Base-by-base conservation (phyloP, 2,113 vertebrate species). In the Sylvilagus bachmani region DNA sequence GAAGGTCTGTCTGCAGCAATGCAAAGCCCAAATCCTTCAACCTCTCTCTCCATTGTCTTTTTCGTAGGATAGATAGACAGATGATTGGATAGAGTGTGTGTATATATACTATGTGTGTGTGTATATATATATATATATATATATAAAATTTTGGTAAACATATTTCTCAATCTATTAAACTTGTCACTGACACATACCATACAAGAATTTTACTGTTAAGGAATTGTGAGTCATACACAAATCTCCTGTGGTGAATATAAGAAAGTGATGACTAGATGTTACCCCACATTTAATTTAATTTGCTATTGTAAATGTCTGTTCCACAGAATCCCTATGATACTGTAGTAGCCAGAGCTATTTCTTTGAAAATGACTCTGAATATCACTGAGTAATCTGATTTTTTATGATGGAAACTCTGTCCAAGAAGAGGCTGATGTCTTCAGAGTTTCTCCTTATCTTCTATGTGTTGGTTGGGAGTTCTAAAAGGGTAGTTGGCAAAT, bases 301-400 rank as follows among this genome's bases (percentile, higher is more conserved):
- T 79, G 21, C 25, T 3, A 58, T 9, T 93, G 0, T 55, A 24
- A 25, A 88, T 84, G 27, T 90, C 0, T 31, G 75, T 70, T 80
- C 19, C 24, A 71, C 85, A 12, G 64, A 86, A 31, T 81, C 14
- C 4, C 27, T 11, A 0, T 61, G 10, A 92, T 86, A 61, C 21
- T 81, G 2, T 70, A 75, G n/a, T 90, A 31, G 5, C 25, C 33
- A 85, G n/a, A 82, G 36, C 1, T 55, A 13, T 87, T 87, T 87
- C 36, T 93, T 84, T 83, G 49, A 31, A 91, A 92, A 81, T 90
- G 2, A 87, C 29, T 90, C 1, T 77, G 27, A 93, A 58, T 83
- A 69, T 3, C 10, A 27, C 6, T 53, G 25, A 78, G 25, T 70
- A 6, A n/a, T 74, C n/a, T 89, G 49, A 24, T 78, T 38, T 69